Percentiles rank a stretch among this genome's conserved stretches.
phyloP scores from a whole-genome alignment of 2,797 vertebrate species.

The Cossypha caffra region DNA sequence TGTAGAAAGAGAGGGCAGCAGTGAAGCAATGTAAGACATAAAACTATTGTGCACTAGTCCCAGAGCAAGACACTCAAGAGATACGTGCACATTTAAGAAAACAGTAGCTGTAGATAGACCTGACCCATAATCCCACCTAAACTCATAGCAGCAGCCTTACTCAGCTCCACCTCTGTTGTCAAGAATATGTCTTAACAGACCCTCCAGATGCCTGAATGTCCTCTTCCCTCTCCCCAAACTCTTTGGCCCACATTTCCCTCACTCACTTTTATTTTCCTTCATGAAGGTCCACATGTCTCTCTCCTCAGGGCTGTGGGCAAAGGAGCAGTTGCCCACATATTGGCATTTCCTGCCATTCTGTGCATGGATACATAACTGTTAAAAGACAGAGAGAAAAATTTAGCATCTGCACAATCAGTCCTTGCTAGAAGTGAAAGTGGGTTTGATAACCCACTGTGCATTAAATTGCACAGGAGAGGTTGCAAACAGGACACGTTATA shows the following conservation, averaged over 20 bases:
- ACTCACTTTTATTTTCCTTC: slow-evolving; percentile 93
- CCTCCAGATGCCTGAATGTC: not conserved
- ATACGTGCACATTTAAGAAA: not conserved
- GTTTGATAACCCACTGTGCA: not conserved
- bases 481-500: not conserved
- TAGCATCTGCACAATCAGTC: not conserved
- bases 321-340: slow-evolving; percentile 90
- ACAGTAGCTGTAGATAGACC: not conserved
- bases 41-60: not conserved
- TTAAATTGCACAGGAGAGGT: not conserved
- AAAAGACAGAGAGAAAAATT: slow-evolving; percentile 17
- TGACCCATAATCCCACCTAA: not conserved
- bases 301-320: slow-evolving; percentile 94
- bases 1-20: not conserved
- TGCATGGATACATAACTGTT: slow-evolving; percentile 90
- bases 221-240: not conserved
- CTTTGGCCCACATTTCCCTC: not conserved
- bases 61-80: not conserved
- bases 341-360: slow-evolving; percentile 88
- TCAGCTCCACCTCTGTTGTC: not conserved
- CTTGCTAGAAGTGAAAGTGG: not conserved
- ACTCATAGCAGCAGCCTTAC: not conserved
- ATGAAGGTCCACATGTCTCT: slow-evolving; percentile 97
- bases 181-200: not conserved
- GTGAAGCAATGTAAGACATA: not conserved